phyloP scores from a whole-genome alignment of 2,888 invertebrate species.

The Galerucella calmariensis region DNA sequence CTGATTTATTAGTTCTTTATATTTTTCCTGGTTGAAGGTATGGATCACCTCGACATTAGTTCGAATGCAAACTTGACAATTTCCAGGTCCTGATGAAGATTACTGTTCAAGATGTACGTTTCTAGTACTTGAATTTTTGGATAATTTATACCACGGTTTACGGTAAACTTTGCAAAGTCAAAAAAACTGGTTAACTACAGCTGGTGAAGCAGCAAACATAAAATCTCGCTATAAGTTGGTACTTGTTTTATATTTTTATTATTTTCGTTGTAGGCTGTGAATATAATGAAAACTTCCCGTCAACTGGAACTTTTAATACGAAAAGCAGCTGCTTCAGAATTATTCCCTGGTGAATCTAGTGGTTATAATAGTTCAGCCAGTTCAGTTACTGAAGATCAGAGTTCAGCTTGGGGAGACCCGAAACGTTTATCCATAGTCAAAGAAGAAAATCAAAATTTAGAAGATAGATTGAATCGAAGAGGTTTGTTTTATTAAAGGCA shows the following conservation, averaged over 20 bases:
- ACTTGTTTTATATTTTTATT: not conserved
- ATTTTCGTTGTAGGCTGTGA: slow-evolving; percentile 73
- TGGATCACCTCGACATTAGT: no score
- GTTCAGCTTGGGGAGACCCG: slow-evolving; percentile 74
- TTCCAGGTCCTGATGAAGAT: no score
- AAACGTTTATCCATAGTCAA: slow-evolving; percentile 79
- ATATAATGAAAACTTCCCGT: slow-evolving; percentile 81
- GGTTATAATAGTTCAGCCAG: slow-evolving; percentile 89
- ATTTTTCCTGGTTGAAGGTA: no score
- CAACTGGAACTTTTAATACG: slow-evolving; percentile 81
- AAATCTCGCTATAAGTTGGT: no score
- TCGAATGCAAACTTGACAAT: no score
- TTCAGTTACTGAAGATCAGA: slow-evolving; percentile 80
- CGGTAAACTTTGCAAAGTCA: no score
- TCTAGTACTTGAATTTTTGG: no score
- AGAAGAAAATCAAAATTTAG: slow-evolving; percentile 69
- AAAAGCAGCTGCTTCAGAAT: slow-evolving; percentile 81
- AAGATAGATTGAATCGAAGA: slow-evolving; percentile 58
- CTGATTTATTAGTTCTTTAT: no score
- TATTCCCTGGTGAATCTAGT: slow-evolving; percentile 84
- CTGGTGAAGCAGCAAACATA: no score
- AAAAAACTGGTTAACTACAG: no score
- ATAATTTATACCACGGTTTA: no score
- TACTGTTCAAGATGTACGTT: no score
- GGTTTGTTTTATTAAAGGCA: slow-evolving; percentile 32